Percentiles rank a stretch among this genome's conserved stretches.
These are phyloP conservation scores for Bucorvus abyssinicus DNA, from an alignment of 2,797 vertebrate species.

Conservation along the genomic window DNA sequence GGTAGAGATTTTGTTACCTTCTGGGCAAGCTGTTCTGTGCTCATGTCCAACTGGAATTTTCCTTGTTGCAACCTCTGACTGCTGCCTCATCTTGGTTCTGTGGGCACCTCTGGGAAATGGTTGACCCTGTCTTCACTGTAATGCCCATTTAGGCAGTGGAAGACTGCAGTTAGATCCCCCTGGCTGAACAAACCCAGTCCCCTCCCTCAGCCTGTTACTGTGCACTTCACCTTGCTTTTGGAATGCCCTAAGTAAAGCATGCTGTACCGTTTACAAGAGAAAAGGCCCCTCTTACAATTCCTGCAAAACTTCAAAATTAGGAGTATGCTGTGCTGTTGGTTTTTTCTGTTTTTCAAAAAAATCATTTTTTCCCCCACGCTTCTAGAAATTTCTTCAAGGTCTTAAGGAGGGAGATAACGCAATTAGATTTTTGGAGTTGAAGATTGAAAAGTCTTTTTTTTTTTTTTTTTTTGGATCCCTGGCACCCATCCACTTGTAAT, in stretches of 20 bases:
- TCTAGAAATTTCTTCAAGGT: not conserved
- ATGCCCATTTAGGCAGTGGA: not conserved
- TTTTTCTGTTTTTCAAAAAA: not conserved
- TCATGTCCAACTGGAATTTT: not conserved
- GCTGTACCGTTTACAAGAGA: not conserved
- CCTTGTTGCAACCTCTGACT: not conserved
- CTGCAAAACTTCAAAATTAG: not conserved
- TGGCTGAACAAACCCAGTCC: not conserved
- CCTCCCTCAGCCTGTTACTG: not conserved
- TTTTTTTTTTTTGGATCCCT: not conserved
- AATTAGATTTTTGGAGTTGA: not conserved
- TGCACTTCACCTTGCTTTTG: conserved; percentile 8
- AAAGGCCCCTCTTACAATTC: not conserved
- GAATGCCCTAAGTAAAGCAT: not conserved
- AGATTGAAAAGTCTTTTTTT: not conserved
- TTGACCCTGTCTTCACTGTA: not conserved
- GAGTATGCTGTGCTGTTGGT: not conserved
- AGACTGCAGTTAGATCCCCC: not conserved
- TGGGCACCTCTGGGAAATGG: not conserved
- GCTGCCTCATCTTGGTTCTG: not conserved
- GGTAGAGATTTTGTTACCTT: not conserved
- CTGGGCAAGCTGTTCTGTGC: not conserved
- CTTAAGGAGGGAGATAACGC: not conserved
- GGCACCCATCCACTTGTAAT: not conserved
- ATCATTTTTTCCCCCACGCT: not conserved